Evolutionary conservation across 2,888 invertebrate genomes (phyloP).

Genomic region (Cataglyphis cursor): DNA sequence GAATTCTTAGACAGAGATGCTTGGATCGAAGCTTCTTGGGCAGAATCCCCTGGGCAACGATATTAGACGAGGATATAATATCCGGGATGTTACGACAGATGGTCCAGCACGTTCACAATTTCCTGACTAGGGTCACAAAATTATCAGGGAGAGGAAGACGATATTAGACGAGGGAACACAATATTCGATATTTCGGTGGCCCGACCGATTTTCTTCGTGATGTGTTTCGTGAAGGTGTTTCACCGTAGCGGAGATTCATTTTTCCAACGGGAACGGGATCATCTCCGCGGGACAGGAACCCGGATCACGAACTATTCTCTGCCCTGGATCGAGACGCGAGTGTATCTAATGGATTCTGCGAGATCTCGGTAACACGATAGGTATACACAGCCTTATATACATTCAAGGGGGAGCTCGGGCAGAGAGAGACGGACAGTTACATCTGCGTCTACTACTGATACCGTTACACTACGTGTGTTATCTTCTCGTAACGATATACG

Average conservation of each 20-base stretch:
- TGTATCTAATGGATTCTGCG: constrained; percentile 55
- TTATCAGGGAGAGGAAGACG: neutral
- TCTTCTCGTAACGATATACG: constrained; percentile 23
- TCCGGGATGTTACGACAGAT: neutral
- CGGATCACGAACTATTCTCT: constrained; percentile 62
- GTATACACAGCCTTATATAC: constrained; percentile 18
- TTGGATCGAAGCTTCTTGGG: neutral
- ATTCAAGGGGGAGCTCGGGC: neutral
- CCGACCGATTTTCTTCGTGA: constrained; percentile 41
- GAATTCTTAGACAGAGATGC: neutral
- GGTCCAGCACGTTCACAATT: constrained; percentile 29
- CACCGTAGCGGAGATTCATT: constrained; percentile 33
- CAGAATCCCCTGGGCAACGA: constrained; percentile 2
- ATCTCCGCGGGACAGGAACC: constrained; percentile 47
- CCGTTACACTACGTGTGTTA: constrained; percentile 24
- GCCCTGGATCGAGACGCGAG: constrained; percentile 46
- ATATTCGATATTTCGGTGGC: constrained; percentile 13
- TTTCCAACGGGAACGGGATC: constrained; percentile 60
- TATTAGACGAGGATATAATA: constrained; percentile 3
- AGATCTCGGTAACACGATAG: constrained; percentile 42
- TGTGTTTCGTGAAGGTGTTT: constrained; percentile 24
- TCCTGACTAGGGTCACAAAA: constrained; percentile 9
- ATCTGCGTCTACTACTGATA: constrained; percentile 35
- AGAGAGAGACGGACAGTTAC: constrained; percentile 45
- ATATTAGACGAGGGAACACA: neutral